Conservation (phyloP, 2,797 vertebrate genomes). For the Phalloptychus januarius region DNA sequence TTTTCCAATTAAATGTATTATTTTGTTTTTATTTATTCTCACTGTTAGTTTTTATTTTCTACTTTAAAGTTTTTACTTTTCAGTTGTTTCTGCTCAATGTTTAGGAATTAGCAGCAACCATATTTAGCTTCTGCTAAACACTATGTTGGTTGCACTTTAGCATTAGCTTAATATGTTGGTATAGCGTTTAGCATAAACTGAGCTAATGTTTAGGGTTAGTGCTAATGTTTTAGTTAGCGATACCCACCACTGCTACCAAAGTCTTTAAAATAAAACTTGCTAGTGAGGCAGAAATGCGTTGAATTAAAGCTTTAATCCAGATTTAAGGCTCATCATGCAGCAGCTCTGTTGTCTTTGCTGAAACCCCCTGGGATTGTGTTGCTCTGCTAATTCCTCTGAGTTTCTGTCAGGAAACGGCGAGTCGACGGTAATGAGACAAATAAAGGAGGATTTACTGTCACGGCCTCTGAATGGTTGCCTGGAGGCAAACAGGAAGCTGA, state of each 20-base stretch:
- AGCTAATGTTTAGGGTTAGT: too few relatives aligned
- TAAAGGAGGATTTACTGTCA: slow-evolving; percentile 19
- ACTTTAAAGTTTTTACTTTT: neutral
- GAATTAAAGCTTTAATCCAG: neutral
- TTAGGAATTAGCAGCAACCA: neutral
- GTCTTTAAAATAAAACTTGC: neutral
- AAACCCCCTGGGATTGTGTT: neutral
- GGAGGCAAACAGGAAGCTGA: slow-evolving; percentile 17
- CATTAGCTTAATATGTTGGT: too few relatives aligned
- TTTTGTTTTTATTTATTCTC: too few relatives aligned
- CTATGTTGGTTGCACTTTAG: too few relatives aligned
- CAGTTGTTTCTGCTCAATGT: neutral
- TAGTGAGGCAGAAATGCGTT: neutral
- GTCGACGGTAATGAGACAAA: slow-evolving; percentile 6
- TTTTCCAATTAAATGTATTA: neutral
- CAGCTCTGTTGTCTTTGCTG: neutral
- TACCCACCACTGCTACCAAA: too few relatives aligned
- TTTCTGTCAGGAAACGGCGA: slow-evolving; percentile 12
- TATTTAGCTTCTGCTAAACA: too few relatives aligned
- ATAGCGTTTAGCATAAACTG: too few relatives aligned
- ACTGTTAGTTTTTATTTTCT: neutral
- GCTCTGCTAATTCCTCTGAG: slow-evolving; percentile 1
- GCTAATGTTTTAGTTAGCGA: too few relatives aligned
- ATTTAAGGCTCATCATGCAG: neutral
- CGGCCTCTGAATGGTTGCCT: slow-evolving; percentile 22